Evolutionary conservation across 1,140 invertebrate species (phyloP).

Genomic region (Drosophila erecta): DNA sequence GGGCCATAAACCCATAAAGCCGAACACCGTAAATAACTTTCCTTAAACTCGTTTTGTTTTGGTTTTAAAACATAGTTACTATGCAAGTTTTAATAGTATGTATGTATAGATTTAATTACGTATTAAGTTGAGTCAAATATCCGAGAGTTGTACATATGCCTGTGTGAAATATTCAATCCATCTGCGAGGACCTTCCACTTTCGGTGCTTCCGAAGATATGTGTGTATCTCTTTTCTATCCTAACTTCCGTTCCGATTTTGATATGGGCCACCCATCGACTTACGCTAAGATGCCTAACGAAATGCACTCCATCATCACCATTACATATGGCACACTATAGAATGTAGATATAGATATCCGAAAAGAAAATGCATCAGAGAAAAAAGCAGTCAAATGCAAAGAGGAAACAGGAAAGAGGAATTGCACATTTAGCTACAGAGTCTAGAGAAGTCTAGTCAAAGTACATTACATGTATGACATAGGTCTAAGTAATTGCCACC

Average conservation of each 20-base stretch:
- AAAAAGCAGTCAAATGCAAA: constrained; percentile 21
- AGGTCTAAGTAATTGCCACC: constrained; percentile 40
- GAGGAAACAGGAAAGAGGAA: neutral
- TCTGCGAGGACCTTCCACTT: neutral
- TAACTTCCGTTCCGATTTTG: constrained; percentile 26
- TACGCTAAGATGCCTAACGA: constrained; percentile 46
- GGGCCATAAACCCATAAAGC: constrained; percentile 3
- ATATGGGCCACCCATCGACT: constrained; percentile 27
- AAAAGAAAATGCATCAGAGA: constrained; percentile 14
- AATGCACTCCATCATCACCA: constrained; percentile 30
- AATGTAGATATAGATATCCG: constrained; percentile 2
- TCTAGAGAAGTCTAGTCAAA: constrained; percentile 29
- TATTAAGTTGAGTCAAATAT: constrained; percentile 70
- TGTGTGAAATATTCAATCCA: constrained; percentile 16
- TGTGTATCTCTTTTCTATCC: constrained; percentile 20
- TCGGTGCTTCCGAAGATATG: constrained; percentile 26
- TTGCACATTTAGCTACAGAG: constrained; percentile 23
- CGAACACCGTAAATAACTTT: neutral
- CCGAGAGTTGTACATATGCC: constrained; percentile 52
- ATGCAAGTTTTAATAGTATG: constrained; percentile 52
- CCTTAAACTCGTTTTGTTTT: constrained; percentile 9
- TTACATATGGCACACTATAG: constrained; percentile 28
- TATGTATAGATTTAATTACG: constrained; percentile 73
- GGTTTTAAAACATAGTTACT: constrained; percentile 67
- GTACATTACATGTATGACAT: constrained; percentile 35